Percentiles rank a stretch among this genome's conserved stretches.
These are phyloP conservation scores for Mormyrus iriodes DNA, from an alignment of 2,113 vertebrate genomes.

Conservation along the genomic window DNA sequence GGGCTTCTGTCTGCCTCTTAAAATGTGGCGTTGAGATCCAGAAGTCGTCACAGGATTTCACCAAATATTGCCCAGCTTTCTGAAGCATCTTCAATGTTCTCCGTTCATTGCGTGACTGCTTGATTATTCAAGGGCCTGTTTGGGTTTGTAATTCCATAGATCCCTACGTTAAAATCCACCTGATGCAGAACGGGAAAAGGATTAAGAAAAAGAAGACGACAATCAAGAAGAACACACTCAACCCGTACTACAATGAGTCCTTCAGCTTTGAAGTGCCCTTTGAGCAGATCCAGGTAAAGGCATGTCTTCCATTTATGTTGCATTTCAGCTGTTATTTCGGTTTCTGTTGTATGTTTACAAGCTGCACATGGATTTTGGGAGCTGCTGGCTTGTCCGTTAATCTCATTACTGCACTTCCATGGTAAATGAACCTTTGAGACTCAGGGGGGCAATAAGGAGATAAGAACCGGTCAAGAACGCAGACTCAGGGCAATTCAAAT, in stretches of 20 bases:
- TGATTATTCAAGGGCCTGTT: not conserved
- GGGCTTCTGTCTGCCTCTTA: not conserved
- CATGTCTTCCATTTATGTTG: not conserved
- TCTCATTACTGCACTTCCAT: not conserved
- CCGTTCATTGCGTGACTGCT: not conserved
- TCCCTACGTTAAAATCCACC: conserved; percentile 94
- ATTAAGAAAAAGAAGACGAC: conserved; percentile 99
- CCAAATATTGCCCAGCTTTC: not conserved
- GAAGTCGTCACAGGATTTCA: not conserved
- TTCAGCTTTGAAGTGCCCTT: conserved; percentile 98
- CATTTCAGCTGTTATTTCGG: not conserved
- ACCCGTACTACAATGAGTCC: conserved; percentile 73
- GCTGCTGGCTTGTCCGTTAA: not conserved
- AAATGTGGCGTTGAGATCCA: not conserved
- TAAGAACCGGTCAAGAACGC: not conserved
- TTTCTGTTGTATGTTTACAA: not conserved
- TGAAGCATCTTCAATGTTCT: not conserved
- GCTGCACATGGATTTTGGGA: not conserved
- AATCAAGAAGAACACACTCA: conserved; percentile 97
- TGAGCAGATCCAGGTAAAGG: conserved; percentile 87
- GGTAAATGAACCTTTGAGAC: not conserved
- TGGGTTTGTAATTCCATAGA: conserved; percentile 55
- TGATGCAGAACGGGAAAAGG: conserved; percentile 95
- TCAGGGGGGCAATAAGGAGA: not conserved
- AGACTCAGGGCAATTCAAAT: no score